Evolutionary conservation across 2,113 vertebrate species (phyloP), one percentile per base, ranked within the genome.

Genomic region (Sorex araneus): DNA sequence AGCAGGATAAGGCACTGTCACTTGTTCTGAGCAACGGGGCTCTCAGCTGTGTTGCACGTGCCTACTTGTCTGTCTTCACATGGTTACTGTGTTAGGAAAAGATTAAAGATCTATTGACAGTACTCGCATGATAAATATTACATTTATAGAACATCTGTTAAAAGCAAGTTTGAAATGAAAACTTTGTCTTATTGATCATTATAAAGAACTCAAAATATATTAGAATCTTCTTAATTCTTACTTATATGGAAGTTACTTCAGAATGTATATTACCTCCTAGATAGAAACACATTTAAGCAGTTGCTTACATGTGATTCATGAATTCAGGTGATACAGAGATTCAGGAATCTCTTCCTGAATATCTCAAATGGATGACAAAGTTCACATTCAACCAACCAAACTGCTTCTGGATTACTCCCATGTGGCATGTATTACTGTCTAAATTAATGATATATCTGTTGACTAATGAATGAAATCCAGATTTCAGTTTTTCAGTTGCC

Each of bases 51-150:
- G 32, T 18, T 87, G 2, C 1, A 66, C 28, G 28, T 19, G 8
- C 25, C 32, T 75, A 9, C 3, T 47, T 85, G 25, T 25, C 27
- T 63, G 3, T 9, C 2, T 87, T 19, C 21, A 16, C 45, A 60
- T 45, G 9, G 34, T 64, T 16, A 73, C 87, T 86, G 40, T 16
- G 40, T n/a, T 75, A 23, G 78, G 23, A 69, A n/a, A 16, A 45
- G 30, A 50, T 79, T 40, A 3, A 84, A 73, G 54, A 30, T 54
- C 90, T 79, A 50, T 64, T 4, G 64, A 84, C 4, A 57, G 5
- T 63, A 25, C 60, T 64, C 3, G 47, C 64, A 54, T 92, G 36
- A 76, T 80, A 89, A 82, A 80, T 83, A 43, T 43, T 83, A 78
- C 28, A 16, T 78, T 73, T 69, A 81, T 25, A 50, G 77, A 67